A percentile compares a stretch with the other conserved stretches of the same genome.
Conservation (phyloP, 2,888 invertebrate genomes). For the Luperina testacea region DNA sequence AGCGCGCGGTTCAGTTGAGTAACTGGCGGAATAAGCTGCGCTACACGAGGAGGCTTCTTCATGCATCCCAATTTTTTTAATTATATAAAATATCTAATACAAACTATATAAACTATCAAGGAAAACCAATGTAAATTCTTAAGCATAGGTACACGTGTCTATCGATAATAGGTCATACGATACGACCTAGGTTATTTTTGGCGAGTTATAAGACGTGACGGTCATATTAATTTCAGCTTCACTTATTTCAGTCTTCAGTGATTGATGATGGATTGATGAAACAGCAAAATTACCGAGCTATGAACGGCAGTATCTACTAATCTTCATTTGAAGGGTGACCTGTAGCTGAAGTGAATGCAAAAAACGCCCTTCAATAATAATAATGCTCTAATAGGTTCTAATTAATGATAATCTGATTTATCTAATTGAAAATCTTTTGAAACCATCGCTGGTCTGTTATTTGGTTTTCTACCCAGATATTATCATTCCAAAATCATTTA, state of each 20-base stretch:
- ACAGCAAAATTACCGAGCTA: slow-evolving; percentile 8
- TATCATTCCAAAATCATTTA: slow-evolving; percentile 20
- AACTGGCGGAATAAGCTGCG: too few relatives aligned
- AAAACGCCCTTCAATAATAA: not conserved
- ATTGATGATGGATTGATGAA: slow-evolving; percentile 23
- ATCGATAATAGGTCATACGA: not conserved
- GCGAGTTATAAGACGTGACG: slow-evolving; percentile 3
- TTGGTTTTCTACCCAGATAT: not conserved
- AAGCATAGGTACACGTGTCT: not conserved
- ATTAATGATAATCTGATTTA: slow-evolving; percentile 2
- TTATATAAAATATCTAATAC: not conserved
- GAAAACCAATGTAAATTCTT: not conserved
- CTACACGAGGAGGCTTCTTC: too few relatives aligned
- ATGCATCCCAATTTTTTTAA: too few relatives aligned
- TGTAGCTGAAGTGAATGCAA: not conserved
- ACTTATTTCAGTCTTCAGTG: slow-evolving; percentile 7
- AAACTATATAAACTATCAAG: not conserved
- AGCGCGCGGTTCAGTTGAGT: too few relatives aligned
- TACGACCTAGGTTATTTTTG: not conserved
- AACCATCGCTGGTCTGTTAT: not conserved
- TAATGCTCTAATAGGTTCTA: not conserved
- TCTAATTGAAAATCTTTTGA: slow-evolving; percentile 1
- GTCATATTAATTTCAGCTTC: slow-evolving; percentile 8
- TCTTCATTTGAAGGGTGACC: not conserved
- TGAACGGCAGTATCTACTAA: not conserved